These are phyloP conservation scores for Chromobotia macracanthus DNA, from an alignment of 2,797 vertebrate species.

Conservation along the genomic window DNA sequence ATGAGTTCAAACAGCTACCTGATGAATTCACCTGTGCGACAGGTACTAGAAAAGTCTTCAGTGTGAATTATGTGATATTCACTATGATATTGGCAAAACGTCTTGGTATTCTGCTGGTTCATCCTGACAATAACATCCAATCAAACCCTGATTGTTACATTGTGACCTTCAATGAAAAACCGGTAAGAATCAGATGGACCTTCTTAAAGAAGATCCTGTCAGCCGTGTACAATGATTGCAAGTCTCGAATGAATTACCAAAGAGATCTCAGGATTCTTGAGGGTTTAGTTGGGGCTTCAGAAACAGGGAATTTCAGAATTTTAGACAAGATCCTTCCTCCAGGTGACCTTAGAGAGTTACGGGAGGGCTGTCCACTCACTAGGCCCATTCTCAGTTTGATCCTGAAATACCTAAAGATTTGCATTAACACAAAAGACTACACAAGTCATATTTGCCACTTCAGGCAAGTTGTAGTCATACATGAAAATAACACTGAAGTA, in stretches of 20 bases:
- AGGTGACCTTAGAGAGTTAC: not conserved
- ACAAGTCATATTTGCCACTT: not conserved
- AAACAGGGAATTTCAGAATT: not conserved
- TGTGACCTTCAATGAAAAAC: not conserved
- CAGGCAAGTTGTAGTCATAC: not conserved
- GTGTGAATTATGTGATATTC: slow-evolving; percentile 32
- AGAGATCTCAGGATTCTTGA: not conserved
- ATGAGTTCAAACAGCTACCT: not conserved
- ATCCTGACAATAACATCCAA: not conserved
- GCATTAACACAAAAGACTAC: not conserved
- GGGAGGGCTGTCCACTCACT: slow-evolving; percentile 10
- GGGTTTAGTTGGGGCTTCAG: not conserved
- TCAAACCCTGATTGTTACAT: not conserved
- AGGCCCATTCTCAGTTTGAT: not conserved
- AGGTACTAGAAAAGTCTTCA: not conserved
- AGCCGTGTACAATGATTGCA: not conserved
- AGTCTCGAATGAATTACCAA: no score
- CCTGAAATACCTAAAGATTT: not conserved
- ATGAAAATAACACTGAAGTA: not conserved
- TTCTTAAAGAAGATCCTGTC: not conserved
- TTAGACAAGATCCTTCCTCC: slow-evolving; percentile 1
- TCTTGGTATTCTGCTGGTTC: not conserved
- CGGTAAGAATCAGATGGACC: not conserved
- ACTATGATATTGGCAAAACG: slow-evolving; percentile 17
- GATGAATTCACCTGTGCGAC: not conserved